Conservation (phyloP, 2,797 vertebrate genomes). For the Phylloscopus collybita region DNA sequence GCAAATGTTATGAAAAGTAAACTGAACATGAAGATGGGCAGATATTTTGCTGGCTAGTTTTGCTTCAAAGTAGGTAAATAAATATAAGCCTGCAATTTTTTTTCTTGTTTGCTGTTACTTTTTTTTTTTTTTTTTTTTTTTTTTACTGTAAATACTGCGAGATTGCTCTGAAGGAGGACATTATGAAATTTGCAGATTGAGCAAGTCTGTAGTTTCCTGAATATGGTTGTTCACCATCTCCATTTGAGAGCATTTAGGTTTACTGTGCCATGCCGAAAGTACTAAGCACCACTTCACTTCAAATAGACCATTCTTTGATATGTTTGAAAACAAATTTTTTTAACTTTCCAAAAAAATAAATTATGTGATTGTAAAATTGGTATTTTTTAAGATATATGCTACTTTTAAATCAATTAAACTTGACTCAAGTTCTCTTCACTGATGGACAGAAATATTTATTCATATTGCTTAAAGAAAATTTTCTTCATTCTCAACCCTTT, state of each 20-base stretch:
- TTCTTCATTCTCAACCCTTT: neutral
- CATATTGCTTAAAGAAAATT: neutral
- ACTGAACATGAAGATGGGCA: neutral
- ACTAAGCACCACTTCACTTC: neutral
- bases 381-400: neutral
- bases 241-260: neutral
- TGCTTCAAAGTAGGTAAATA: neutral
- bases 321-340: neutral
- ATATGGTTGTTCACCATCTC: rapidly evolving
- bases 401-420: neutral
- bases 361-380: neutral
- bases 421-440: neutral
- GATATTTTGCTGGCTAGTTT: neutral
- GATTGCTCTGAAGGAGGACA: neutral
- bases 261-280: neutral
- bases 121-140: neutral
- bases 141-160: neutral
- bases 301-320: neutral
- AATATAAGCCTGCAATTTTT: neutral
- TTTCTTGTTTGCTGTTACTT: neutral
- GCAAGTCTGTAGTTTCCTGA: neutral
- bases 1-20: neutral
- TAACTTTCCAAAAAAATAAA: neutral
- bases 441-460: neutral
- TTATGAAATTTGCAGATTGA: neutral